phyloP scores from a whole-genome alignment of 2,888 invertebrate genomes.

The Steinernema carpocapsae region DNA sequence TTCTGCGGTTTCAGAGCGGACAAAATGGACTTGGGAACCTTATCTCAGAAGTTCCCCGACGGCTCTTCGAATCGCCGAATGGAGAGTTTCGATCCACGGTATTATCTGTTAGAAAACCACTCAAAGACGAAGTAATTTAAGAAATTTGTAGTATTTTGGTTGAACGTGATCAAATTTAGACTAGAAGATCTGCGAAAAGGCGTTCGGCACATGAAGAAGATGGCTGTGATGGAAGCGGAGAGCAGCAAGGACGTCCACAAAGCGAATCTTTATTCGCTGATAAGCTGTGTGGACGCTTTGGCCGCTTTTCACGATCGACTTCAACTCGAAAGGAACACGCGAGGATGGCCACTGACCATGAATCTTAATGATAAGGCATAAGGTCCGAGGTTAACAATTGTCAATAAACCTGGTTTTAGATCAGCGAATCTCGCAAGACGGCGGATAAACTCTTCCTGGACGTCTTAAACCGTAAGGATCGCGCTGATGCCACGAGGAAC shows the following conservation, averaged over 20 bases:
- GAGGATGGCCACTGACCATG: conserved; percentile 56
- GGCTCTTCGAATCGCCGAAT: conserved; percentile 86
- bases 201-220: conserved; percentile 57
- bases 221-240: conserved; percentile 60
- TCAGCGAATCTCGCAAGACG: conserved; percentile 83
- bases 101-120: conserved; percentile 95
- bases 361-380: conserved; percentile 40
- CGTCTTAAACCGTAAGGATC: conserved; percentile 69
- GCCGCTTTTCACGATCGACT: conserved; percentile 63
- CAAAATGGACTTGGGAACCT: conserved; percentile 40
- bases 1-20: conserved; percentile 40
- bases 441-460: conserved; percentile 77
- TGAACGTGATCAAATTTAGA: no score
- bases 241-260: conserved; percentile 64
- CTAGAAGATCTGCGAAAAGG: conserved; percentile 59
- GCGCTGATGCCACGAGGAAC: conserved; percentile 92
- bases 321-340: conserved; percentile 46
- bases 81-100: conserved; percentile 90
- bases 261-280: conserved; percentile 73
- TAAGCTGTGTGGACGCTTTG: conserved; percentile 73
- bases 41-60: conserved; percentile 82
- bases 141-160: no score
- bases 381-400: no score
- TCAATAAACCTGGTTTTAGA: conserved; percentile 46
- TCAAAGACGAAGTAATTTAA: conserved; percentile 80